Evolutionary conservation across 1,140 invertebrate genomes (phyloP), one percentile per base, ranked within the genome.

Genomic region (Diabrotica undecimpunctata): DNA sequence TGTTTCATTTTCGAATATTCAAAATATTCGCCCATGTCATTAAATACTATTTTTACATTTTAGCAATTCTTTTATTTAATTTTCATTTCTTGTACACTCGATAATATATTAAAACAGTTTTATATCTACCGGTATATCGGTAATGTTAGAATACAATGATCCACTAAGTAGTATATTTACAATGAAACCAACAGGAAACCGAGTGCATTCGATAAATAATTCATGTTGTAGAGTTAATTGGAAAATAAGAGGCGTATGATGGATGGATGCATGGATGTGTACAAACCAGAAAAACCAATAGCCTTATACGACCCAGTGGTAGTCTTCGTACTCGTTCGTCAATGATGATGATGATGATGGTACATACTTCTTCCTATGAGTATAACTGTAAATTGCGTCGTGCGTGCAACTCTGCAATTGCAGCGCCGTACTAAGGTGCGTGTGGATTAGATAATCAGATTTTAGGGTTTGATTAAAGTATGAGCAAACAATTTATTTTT

Each of bases 261-360:
- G 61, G 25, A 13, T 36, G 13, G 51, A 53, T 35, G 11, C 41
- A 14, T 38, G 6, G 25, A 57, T 37, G 56, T 25, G 52, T 61
- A 62, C 50, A 5, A 35, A 57, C 54, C 36, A 54, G 60, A 53
- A 60, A 65, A 65, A 69, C 66, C 58, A 62, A 66, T 66, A 56
- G 63, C 63, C 58, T 58, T 64, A 39, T 35, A 12, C 35, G 39
- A 25, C n/a, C 46, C 14, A 62, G 25, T 57, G 55, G 10, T 57
- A 57, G 10, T 46, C n/a, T 46, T n/a, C n/a, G 41, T 46, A 46
- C n/a, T 46, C 41, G n/a, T 46, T 46, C 41, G n/a, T 46, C 41
- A 46, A 10, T 46, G 41, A 46, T 46, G 41, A n/a, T 46, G 39
- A n/a, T n/a, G 25, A 25, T 25, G 25, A 25, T 25, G 25, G 25